A percentile compares a stretch with the other conserved stretches of the same genome.
These are phyloP conservation scores for Drosophila triauraria DNA, from an alignment of 1,140 invertebrate genomes.

Conservation along the genomic window DNA sequence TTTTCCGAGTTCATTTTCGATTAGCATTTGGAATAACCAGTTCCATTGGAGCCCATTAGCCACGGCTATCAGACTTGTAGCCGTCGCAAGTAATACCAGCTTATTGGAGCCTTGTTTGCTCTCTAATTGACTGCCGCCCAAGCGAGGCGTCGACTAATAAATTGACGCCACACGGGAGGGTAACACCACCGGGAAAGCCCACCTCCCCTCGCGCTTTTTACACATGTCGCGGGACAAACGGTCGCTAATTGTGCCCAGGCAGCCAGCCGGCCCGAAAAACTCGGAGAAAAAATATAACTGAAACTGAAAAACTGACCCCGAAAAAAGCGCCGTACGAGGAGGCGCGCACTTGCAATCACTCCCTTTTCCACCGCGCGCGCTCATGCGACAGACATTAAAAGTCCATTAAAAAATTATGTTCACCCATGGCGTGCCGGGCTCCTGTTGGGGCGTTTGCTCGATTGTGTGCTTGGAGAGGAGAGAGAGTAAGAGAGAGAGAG, in stretches of 20 bases:
- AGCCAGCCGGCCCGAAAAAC: constrained; percentile 51
- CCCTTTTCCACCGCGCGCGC: constrained; percentile 22
- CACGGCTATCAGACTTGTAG: constrained; percentile 17
- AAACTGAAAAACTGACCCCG: constrained; percentile 28
- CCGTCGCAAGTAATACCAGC: constrained; percentile 19
- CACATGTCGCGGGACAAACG: constrained; percentile 65
- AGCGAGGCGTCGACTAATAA: constrained; percentile 39
- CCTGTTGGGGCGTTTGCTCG: constrained; percentile 60
- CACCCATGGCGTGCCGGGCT: constrained; percentile 49
- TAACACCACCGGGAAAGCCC: constrained; percentile 41
- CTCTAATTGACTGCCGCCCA: constrained; percentile 55
- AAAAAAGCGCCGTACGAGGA: constrained; percentile 29
- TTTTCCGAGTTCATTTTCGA: background rate
- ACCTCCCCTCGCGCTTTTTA: constrained; percentile 48
- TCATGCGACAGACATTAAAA: constrained; percentile 78
- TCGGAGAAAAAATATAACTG: background rate
- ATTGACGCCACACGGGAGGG: constrained; percentile 18
- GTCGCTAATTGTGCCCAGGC: constrained; percentile 66
- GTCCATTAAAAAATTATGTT: constrained; percentile 82
- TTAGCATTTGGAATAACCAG: constrained; percentile 30
- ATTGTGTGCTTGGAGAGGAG: constrained; percentile 9
- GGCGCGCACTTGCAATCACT: constrained; percentile 33
- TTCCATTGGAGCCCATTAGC: constrained; percentile 32
- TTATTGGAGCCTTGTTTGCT: constrained; percentile 45
- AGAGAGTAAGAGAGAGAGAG: constrained; percentile 9